Evolutionary conservation across 2,888 invertebrate genomes (phyloP), one percentile per base, ranked within the genome.

Genomic region (Caenorhabditis sp.): DNA sequence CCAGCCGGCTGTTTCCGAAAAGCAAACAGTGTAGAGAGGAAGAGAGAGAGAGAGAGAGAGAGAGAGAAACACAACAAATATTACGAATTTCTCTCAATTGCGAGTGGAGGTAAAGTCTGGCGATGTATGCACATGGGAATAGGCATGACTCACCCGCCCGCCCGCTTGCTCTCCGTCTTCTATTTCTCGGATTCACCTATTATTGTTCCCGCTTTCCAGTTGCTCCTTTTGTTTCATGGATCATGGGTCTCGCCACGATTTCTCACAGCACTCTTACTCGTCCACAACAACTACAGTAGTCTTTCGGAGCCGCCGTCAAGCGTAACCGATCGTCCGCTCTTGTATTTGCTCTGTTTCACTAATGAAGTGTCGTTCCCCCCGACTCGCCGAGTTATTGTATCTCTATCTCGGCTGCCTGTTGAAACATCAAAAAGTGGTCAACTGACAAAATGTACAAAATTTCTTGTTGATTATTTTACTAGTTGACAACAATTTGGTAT

Each of bases 51-150:
- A 39, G 35, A 45, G 45, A 45, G 41, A 45, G 20, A 43, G 27
- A 26, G 26, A 46, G 61, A 52, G 61, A 70, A 61, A 62, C 55
- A 61, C 55, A 62, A 61, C 71, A 71, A 71, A 71, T 71, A 71
- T 71, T 71, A 71, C 71, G 71, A 71, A 62, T 61, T 61, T 61
- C 71, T 56, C 48, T n/a, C n/a, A n/a, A 68, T 50, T 11, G 39
- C 15, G 8, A 7, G 6, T 17, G 43, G 32, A 43, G 52, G 53
- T 32, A 45, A 58, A 41, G 41, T 56, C 50, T 30, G 22, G 20
- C 13, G 27, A 8, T 71, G 61, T 71, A 53, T 71, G 71, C 71
- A 62, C 55, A 61, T 71, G 58, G 15, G 55, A 30, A 39, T 27
- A n/a, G 53, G 50, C 32, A 46, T 61, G 70, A 71, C 11, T 68